These are phyloP conservation scores for Miltochrista miniata DNA, from an alignment of 2,888 invertebrate species.

Conservation along the genomic window DNA sequence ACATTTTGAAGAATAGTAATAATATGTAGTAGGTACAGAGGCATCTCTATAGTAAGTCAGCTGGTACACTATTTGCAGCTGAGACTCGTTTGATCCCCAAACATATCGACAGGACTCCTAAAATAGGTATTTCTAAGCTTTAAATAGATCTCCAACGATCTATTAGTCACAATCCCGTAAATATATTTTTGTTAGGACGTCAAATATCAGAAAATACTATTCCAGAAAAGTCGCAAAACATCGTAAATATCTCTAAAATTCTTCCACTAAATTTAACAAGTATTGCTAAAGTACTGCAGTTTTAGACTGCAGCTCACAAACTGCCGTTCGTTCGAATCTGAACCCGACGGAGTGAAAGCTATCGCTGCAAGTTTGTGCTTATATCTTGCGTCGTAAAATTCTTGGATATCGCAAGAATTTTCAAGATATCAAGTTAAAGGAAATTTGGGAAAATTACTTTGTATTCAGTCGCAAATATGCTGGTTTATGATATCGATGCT, in stretches of 20 bases:
- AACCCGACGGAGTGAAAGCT: slow-evolving; percentile 15
- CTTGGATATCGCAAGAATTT: slow-evolving; percentile 2
- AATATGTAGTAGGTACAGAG: no score
- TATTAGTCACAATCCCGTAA: background rate
- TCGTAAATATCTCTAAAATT: slow-evolving; percentile 37
- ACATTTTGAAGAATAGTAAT: no score
- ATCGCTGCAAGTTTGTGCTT: slow-evolving; percentile 15
- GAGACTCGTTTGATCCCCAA: no score
- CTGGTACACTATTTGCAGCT: no score
- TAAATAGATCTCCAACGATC: no score
- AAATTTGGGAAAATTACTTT: background rate
- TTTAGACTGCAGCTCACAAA: slow-evolving; percentile 14
- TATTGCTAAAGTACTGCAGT: slow-evolving; percentile 21
- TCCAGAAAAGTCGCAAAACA: slow-evolving; percentile 15
- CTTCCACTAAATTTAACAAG: slow-evolving; percentile 34
- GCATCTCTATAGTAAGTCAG: no score
- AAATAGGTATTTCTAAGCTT: no score
- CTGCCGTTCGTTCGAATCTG: slow-evolving; percentile 17
- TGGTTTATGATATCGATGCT: background rate
- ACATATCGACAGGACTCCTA: no score
- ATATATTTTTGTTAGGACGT: slow-evolving; percentile 7
- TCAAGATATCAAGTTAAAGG: slow-evolving; percentile 3
- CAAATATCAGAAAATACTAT: slow-evolving; percentile 21
- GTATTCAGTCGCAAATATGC: background rate
- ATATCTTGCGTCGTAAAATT: slow-evolving; percentile 13